Base-by-base conservation (phyloP, 2,113 vertebrate genomes). In the Daphoenositta chrysoptera region DNA sequence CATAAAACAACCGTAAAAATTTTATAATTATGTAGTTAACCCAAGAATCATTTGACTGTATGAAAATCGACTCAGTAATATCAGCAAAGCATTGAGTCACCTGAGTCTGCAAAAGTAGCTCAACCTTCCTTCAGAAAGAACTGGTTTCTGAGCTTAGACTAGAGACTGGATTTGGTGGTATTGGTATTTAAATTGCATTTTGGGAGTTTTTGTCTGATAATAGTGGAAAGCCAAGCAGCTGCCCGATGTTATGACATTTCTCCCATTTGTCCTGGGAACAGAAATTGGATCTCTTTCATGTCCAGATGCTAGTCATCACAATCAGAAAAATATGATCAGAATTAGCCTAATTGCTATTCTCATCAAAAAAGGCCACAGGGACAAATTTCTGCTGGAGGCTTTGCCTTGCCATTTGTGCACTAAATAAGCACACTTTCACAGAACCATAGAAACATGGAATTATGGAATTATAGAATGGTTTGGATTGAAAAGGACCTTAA, bases 1-100 rank as follows among this genome's bases (percentile, higher is more conserved):
- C 15, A 60, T 24, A 33, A 50, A n/a, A 5, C 1, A 1, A 4
- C n/a, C 50, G 54, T 42, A n/a, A 85, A 77, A 5, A 5, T 1
- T 1, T 23, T 22, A 6, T 19, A 37, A 42, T 30, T 39, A 22
- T 35, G 24, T 51, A 68, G 21, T 35, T 57, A 61, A 39, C 4
- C 4, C 9, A 35, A 33, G 35, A 69, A 26, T 54, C 10, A 31
- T 78, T 14, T 65, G 14, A 20, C 19, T 71, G 8, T 14, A 47
- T 47, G n/a, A 48, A 88, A 85, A 86, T 37, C 33, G 31, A 2
- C 5, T 71, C 15, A 37, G 11, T 14, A 71, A 17, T 39, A 28
- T 13, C 42, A 84, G 4, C 7, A 44, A 78, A 71, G 4, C 45
- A 9, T 31, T 17, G 33, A 60, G 11, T 58, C 4, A 19, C n/a